Conservation (phyloP, 2,113 vertebrate genomes). For the Aptenodytes patagonicus region DNA sequence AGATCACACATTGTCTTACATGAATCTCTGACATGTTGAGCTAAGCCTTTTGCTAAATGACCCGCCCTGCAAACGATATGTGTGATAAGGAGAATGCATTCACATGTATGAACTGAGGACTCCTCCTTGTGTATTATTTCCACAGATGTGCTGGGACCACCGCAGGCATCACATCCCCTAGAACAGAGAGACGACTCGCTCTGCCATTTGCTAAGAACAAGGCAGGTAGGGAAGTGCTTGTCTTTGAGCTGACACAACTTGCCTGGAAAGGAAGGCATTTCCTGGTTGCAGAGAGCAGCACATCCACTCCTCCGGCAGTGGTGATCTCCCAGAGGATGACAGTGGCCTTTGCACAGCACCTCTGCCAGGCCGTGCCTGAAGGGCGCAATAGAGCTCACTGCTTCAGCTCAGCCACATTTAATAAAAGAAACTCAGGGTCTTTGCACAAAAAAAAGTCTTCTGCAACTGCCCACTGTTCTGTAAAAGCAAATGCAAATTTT, state of each 20-base stretch:
- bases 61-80: rapidly evolving
- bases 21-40: neutral
- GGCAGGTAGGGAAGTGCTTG: neutral
- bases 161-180: too few relatives aligned
- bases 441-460: neutral
- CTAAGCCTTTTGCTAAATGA: neutral
- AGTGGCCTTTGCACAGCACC: neutral
- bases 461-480: neutral
- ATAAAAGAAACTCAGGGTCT: neutral
- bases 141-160: neutral
- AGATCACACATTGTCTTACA: neutral
- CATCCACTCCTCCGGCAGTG: neutral
- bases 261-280: neutral
- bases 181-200: neutral
- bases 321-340: neutral
- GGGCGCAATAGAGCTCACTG: rapidly evolving
- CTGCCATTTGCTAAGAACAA: neutral
- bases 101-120: neutral
- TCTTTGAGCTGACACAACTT: neutral
- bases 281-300: neutral
- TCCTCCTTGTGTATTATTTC: neutral
- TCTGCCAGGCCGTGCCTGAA: neutral
- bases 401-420: neutral
- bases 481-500: neutral
- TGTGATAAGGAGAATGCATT: neutral